Conservation (phyloP, 1,140 invertebrate genomes). For the Brachionus sp. region DNA sequence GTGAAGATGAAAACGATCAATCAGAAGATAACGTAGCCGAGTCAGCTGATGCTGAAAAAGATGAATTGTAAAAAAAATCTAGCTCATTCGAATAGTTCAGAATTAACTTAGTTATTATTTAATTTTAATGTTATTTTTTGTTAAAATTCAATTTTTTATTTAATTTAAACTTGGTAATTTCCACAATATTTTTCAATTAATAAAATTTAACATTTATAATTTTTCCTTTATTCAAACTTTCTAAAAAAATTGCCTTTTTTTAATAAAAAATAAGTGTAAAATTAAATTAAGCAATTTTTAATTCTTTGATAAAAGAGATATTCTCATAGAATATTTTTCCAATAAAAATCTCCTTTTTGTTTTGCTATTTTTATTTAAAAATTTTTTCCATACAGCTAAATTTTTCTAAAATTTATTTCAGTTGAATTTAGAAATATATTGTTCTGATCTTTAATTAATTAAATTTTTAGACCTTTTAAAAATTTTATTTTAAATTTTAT, state of each 20-base stretch:
- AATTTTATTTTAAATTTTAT: neutral
- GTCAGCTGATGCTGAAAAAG: neutral
- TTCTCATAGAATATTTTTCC: no score
- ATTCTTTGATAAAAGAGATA: no score
- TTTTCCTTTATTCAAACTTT: no score
- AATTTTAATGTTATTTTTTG: neutral
- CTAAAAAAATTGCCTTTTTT: no score
- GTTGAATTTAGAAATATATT: no score
- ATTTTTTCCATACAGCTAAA: no score
- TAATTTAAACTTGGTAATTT: neutral
- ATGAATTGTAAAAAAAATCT: constrained; percentile 30
- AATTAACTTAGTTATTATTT: neutral
- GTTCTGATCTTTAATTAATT: no score
- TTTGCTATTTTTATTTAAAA: neutral
- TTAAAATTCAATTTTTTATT: neutral
- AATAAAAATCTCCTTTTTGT: neutral
- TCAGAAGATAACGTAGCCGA: neutral
- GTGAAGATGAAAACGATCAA: constrained; percentile 8
- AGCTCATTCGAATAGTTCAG: neutral
- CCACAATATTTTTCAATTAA: neutral
- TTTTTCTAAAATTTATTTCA: no score
- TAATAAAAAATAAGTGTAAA: no score
- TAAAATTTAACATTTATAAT: no score
- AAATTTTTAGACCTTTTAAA: neutral
- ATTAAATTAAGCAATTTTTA: no score